Percentiles rank a stretch among this genome's conserved stretches.
phyloP scores from a whole-genome alignment of 1,140 invertebrate species.

The Drosophila neocordata region DNA sequence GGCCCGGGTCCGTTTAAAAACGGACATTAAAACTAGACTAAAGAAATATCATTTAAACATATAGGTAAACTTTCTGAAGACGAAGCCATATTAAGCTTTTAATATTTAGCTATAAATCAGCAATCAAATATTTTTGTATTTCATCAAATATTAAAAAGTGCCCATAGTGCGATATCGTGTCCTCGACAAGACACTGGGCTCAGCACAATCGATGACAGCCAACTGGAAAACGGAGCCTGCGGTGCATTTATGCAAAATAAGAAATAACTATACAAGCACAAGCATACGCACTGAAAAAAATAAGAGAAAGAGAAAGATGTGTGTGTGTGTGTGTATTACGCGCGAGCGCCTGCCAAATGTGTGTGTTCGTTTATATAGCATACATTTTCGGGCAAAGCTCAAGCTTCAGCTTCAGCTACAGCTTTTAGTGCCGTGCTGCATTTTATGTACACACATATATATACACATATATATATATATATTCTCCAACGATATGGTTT shows the following conservation, averaged over 20 bases:
- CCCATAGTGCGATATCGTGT: slow-evolving; percentile 26
- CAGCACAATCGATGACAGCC: slow-evolving; percentile 75
- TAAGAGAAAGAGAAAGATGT: neutral
- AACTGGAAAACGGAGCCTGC: slow-evolving; percentile 72
- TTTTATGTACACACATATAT: slow-evolving; percentile 69
- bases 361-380: slow-evolving; percentile 36
- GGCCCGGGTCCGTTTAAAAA: too few relatives aligned
- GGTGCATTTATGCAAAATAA: slow-evolving; percentile 81
- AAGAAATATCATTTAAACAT: too few relatives aligned
- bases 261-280: slow-evolving; percentile 64
- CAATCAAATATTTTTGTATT: too few relatives aligned
- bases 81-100: too few relatives aligned
- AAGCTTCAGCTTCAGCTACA: neutral
- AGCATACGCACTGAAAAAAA: slow-evolving; percentile 26
- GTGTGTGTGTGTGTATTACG: slow-evolving; percentile 16
- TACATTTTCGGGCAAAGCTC: slow-evolving; percentile 58
- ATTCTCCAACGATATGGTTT: slow-evolving; percentile 57
- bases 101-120: too few relatives aligned
- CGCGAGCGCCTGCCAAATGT: slow-evolving; percentile 51
- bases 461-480: slow-evolving; percentile 57
- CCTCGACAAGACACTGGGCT: slow-evolving; percentile 64
- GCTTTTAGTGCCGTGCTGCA: slow-evolving; percentile 41
- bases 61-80: too few relatives aligned
- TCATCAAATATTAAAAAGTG: too few relatives aligned
- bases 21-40: too few relatives aligned